Base-by-base conservation (phyloP, 2,888 invertebrate genomes). In the Bombyx huttoni region DNA sequence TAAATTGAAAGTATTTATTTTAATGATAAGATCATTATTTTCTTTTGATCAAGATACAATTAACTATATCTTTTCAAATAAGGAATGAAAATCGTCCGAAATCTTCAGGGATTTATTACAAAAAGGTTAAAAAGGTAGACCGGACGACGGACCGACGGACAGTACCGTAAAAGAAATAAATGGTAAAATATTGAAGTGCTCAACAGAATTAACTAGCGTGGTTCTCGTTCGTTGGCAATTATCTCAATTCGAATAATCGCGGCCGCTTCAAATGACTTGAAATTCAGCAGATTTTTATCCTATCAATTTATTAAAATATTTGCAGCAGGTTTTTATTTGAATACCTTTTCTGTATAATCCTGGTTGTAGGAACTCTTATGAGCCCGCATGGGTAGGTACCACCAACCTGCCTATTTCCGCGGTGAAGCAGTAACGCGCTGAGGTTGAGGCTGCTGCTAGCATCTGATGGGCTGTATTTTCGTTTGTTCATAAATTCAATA, bases 211-310 rank as follows among this genome's bases (percentile, higher is more conserved):
- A 60, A 66, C 65, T 68, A 66, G 65, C 60, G 56, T 66, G 55
- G 58, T 61, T 8, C 57, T 60, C 60, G 59, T 62, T 61, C 60
- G 66, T 70, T 68, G 66, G 69, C 70, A 73, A 74, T 77, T 73
- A 76, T 68, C 63, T 58, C 66, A 62, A 61, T 62, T 59, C 65
- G 63, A 74, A 73, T 68, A 67, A 72, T 75, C 71, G 65, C 72
- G 66, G 40, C 8, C 8, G 40, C 40, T 40, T 40, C 12, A 40
- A 40, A 40, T 8, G 40, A 7, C 12, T 10, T 12, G 40, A 40
- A 40, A 40, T 12, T 40, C 40, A 12, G 40, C 12, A 8, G 40
- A 24, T 40, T 40, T 40, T 40, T 40, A 40, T 40, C 40, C 12
- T 40, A 7, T 40, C 7, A 40, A 40, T 40, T 40, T 7, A 40